Base-by-base conservation (phyloP, 2,113 vertebrate genomes). In the Saccopteryx leptura region DNA sequence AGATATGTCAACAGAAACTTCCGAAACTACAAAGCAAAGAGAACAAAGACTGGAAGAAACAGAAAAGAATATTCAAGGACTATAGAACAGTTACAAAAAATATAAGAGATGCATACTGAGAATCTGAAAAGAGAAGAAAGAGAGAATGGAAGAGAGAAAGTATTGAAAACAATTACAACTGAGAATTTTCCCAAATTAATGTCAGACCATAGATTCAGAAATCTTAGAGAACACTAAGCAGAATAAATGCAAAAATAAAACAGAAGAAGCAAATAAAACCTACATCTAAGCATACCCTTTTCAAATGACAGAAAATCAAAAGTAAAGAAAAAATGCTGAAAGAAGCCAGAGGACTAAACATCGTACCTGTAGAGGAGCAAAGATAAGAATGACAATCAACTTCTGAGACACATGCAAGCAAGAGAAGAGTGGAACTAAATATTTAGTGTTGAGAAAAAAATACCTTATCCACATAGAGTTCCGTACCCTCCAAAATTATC, bases 21-120 rank as follows among this genome's bases (percentile, higher is more conserved):
- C 56, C 74, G 80, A 95, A 91, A 95, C 46, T 33, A 21, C 56
- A 86, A 86, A 63, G 48, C 5, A 39, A 65, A 91, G n/a, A 72
- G 21, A 79, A 79, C n/a, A 66, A 81, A 60, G 26, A 21, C 74
- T 79, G 17, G 33, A n/a, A 74, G 28, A 74, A 56, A 48, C 54
- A 65, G 33, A 54, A n/a, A 15, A 46, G 14, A 72, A 56, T 95
- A 79, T 86, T 17, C 74, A 91, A 86, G 56, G n/a, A 48, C 11
- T 31, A 33, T 63, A 28, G 26, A 17, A 72, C 8, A 80, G 66
- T 21, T 50, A 65, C 21, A 21, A 60, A 72, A 63, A 10, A 26
- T 66, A 17, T 80, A 91, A 79, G 11, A 50, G 63, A 71, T 33
- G n/a, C 17, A 3, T 91, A 28, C 26, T 28, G 48, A 18, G 50